Conservation (phyloP, 2,113 vertebrate genomes). For the Psilopsiagon aymara region DNA sequence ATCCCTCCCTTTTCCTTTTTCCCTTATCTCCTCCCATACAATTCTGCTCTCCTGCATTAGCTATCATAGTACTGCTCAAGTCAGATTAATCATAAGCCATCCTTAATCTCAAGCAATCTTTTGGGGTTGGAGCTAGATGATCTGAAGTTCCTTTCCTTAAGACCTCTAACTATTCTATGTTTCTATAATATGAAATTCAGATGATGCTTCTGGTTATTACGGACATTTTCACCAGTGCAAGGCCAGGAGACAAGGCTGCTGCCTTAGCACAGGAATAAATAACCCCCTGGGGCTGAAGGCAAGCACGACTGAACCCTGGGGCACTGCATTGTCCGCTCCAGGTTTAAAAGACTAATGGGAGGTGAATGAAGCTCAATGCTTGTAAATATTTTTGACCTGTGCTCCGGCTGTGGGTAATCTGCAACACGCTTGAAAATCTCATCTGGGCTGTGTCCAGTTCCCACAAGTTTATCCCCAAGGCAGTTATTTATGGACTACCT, state of each 20-base stretch:
- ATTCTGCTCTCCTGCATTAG: not conserved
- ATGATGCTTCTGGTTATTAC: not conserved
- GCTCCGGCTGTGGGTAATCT: slow-evolving; percentile 11
- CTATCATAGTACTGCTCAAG: not conserved
- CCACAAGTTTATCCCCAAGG: slow-evolving; percentile 30
- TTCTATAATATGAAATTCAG: not conserved
- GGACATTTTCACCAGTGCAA: not conserved
- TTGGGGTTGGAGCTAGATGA: not conserved
- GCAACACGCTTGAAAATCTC: slow-evolving; percentile 9
- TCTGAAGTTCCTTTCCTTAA: not conserved
- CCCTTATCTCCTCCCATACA: not conserved
- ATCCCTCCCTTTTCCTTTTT: not conserved
- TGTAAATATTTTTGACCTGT: slow-evolving; percentile 29
- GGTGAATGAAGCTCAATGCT: not conserved
- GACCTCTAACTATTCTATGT: not conserved
- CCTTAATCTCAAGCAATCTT: not conserved
- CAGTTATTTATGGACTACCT: slow-evolving; percentile 25
- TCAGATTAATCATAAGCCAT: not conserved
- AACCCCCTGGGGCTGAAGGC: not conserved
- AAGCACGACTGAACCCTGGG: not conserved
- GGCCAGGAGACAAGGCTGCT: not conserved
- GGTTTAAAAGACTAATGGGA: not conserved
- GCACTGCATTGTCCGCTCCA: not conserved
- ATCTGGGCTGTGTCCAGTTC: slow-evolving; percentile 36
- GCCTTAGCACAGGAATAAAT: not conserved